Conservation (phyloP, 2,888 invertebrate genomes). For the Lepidochitona cinerea region DNA sequence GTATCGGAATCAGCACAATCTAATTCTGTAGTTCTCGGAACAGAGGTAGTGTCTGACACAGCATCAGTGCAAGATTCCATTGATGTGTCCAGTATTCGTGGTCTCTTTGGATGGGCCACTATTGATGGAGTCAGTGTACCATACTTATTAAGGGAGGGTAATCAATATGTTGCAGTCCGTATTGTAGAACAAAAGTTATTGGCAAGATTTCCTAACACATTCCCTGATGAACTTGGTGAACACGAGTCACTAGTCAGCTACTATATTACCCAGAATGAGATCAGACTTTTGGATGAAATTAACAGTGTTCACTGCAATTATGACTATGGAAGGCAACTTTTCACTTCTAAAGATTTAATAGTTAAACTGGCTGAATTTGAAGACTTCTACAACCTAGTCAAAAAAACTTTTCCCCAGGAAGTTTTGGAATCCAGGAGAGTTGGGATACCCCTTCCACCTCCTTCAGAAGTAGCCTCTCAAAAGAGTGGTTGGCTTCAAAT, state of each 20-base stretch:
- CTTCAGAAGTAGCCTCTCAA: not conserved
- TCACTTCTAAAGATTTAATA: constrained; percentile 90
- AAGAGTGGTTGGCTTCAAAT: constrained; percentile 64
- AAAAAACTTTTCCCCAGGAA: constrained; percentile 63
- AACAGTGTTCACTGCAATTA: constrained; percentile 93
- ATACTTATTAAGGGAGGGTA: constrained; percentile 85
- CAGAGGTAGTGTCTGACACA: not conserved
- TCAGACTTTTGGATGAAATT: constrained; percentile 90
- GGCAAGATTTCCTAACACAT: constrained; percentile 62
- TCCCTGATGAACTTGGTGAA: constrained; percentile 87
- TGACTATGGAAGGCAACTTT: constrained; percentile 89
- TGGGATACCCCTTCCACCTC: not conserved
- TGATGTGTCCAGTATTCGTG: constrained; percentile 71
- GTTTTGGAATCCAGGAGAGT: constrained; percentile 20
- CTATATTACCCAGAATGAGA: constrained; percentile 92
- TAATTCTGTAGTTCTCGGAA: not conserved
- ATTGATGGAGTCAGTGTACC: constrained; percentile 83
- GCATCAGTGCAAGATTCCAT: constrained; percentile 25
- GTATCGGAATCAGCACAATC: too few relatives aligned
- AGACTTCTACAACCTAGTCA: constrained; percentile 88
- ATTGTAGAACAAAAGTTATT: constrained; percentile 91
- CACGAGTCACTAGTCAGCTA: constrained; percentile 92
- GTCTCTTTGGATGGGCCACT: constrained; percentile 90
- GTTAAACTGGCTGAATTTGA: constrained; percentile 89
- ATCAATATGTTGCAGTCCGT: constrained; percentile 92